Conservation (phyloP, 1,140 invertebrate genomes). For the Micrasema longulum region DNA sequence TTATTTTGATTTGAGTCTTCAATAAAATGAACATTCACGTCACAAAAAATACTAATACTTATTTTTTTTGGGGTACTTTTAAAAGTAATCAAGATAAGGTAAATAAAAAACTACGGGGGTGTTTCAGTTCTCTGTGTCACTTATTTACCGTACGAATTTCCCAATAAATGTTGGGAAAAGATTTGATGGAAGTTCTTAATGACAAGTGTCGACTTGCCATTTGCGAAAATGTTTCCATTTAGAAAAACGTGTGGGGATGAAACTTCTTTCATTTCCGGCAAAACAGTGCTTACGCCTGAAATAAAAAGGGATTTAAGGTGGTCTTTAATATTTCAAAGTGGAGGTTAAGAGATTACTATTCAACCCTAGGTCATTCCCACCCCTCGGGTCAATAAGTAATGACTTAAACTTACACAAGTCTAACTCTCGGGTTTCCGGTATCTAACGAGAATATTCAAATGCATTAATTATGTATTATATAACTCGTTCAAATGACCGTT, state of each 20-base stretch:
- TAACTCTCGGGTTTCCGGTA: constrained; percentile 4
- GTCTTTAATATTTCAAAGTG: constrained; percentile 37
- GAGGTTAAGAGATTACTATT: constrained; percentile 48
- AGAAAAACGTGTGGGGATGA: neutral
- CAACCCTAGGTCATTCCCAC: constrained; percentile 38
- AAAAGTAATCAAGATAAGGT: no score
- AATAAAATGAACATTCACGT: no score
- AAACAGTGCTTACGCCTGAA: constrained; percentile 27
- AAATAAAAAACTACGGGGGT: no score
- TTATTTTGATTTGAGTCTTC: no score
- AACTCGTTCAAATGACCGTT: no score
- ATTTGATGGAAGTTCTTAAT: constrained; percentile 15
- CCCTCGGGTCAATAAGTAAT: constrained; percentile 33
- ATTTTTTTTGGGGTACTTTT: no score
- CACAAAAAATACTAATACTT: no score
- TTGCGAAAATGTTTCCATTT: constrained; percentile 23
- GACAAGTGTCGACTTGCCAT: constrained; percentile 3
- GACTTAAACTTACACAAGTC: neutral
- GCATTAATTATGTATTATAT: no score
- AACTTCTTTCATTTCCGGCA: constrained; percentile 30
- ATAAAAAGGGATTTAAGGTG: constrained; percentile 32
- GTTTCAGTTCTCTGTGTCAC: no score
- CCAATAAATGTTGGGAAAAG: neutral
- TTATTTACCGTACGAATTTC: no score
- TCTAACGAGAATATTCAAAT: neutral